A percentile compares a stretch with the other conserved stretches of the same genome.
Conservation (phyloP, 2,888 invertebrate species). For the Eupelmus urozonus region DNA sequence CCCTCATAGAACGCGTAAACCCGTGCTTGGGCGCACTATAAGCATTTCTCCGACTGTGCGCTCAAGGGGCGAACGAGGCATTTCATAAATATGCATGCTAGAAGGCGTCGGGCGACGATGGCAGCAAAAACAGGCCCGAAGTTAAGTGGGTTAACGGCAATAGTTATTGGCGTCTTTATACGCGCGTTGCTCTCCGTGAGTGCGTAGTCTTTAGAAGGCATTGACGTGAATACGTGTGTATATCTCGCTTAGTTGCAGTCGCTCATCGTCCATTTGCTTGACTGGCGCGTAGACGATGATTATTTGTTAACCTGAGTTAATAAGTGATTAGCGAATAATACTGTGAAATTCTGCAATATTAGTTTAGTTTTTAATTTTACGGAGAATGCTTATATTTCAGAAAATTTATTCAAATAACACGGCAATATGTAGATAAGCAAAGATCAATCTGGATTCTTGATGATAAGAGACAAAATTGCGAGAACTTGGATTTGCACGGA, state of each 20-base stretch:
- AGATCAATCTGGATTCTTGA: no score
- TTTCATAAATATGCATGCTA: conserved; percentile 39
- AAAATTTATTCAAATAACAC: no score
- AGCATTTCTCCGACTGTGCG: no score
- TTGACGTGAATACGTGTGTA: neutral
- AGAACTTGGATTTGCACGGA: no score
- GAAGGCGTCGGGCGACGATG: neutral
- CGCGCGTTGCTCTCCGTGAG: conserved; percentile 9
- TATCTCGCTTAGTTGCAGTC: neutral
- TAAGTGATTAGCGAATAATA: no score
- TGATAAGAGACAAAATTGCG: no score
- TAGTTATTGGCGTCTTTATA: conserved; percentile 34
- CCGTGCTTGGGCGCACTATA: no score
- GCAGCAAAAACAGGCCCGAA: conserved; percentile 20
- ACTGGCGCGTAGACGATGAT: neutral
- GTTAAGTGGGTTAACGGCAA: conserved; percentile 43
- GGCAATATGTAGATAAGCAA: no score
- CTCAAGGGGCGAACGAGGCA: conserved; percentile 9
- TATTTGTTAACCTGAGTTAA: conserved; percentile 23
- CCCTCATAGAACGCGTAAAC: no score
- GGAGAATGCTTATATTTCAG: no score
- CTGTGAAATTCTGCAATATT: no score
- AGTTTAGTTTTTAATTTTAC: no score
- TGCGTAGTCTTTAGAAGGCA: conserved; percentile 15
- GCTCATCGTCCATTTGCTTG: conserved; percentile 1